These are phyloP conservation scores for Chiloscyllium plagiosum DNA, from an alignment of 2,113 vertebrate species.

Conservation along the genomic window DNA sequence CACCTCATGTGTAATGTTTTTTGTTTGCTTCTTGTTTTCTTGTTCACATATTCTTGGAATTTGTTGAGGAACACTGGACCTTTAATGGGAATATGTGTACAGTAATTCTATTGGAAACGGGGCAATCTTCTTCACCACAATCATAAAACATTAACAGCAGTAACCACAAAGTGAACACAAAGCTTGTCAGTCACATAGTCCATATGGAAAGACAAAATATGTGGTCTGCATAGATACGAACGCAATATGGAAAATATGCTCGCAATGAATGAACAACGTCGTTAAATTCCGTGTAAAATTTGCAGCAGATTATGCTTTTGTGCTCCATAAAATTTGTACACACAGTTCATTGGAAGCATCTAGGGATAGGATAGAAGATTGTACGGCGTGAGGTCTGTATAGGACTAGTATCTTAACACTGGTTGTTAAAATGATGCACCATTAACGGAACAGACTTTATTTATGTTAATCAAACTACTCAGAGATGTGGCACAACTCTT, in stretches of 20 bases:
- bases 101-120: not conserved
- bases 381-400: not conserved
- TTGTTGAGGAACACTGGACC: not conserved
- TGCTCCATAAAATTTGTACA: not conserved
- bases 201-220: not conserved
- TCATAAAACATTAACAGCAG: not conserved
- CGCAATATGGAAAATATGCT: not conserved
- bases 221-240: not conserved
- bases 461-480: too few species aligned
- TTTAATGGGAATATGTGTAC: not conserved
- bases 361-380: not conserved
- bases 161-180: not conserved
- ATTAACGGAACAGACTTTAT: not conserved
- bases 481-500: too few species aligned
- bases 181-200: not conserved
- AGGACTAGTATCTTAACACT: not conserved
- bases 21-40: not conserved
- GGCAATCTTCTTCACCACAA: too few species aligned
- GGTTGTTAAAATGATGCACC: not conserved
- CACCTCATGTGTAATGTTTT: not conserved
- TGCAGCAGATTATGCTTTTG: not conserved
- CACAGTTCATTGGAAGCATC: not conserved
- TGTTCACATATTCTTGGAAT: not conserved
- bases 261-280: not conserved
- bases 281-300: not conserved